Conservation (phyloP, 2,113 vertebrate species). For the Dasypus novemcinctus region DNA sequence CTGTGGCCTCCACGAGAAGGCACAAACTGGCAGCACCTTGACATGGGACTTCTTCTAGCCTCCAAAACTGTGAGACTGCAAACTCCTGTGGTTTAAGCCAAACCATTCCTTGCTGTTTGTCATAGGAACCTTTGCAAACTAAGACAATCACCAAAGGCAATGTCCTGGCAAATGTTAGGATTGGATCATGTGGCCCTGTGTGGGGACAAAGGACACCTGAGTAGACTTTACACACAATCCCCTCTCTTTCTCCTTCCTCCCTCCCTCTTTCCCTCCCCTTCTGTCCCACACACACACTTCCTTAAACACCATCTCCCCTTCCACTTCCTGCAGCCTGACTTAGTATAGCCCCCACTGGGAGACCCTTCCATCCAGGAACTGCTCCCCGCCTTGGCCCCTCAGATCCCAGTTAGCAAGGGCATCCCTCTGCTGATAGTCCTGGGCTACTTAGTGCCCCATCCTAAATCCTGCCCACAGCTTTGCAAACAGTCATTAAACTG, state of each 20-base stretch:
- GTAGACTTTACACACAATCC: accelerated
- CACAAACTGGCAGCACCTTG: too few relatives aligned
- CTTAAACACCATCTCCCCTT: neutral
- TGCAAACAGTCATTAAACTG: neutral
- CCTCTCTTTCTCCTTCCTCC: neutral
- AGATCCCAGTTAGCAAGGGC: neutral
- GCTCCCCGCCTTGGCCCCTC: neutral
- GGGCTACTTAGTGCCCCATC: neutral
- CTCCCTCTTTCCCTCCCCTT: neutral
- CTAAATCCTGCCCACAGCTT: neutral
- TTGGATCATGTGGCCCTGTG: accelerated
- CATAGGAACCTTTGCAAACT: too few relatives aligned
- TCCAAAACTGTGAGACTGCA: too few relatives aligned
- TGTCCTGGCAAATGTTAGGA: neutral
- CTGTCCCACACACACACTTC: neutral
- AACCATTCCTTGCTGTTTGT: too few relatives aligned
- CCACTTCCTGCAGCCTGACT: neutral
- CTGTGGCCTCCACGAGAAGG: too few relatives aligned
- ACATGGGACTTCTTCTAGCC: too few relatives aligned
- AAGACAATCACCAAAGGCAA: too few relatives aligned
- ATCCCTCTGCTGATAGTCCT: neutral
- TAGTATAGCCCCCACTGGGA: neutral
- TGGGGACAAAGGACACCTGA: too few relatives aligned
- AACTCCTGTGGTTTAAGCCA: too few relatives aligned
- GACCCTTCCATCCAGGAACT: neutral